A percentile compares a stretch with the other conserved stretches of the same genome.
Evolutionary conservation across 2,113 vertebrate genomes (phyloP).

Genomic region (Gymnorhina tibicen): DNA sequence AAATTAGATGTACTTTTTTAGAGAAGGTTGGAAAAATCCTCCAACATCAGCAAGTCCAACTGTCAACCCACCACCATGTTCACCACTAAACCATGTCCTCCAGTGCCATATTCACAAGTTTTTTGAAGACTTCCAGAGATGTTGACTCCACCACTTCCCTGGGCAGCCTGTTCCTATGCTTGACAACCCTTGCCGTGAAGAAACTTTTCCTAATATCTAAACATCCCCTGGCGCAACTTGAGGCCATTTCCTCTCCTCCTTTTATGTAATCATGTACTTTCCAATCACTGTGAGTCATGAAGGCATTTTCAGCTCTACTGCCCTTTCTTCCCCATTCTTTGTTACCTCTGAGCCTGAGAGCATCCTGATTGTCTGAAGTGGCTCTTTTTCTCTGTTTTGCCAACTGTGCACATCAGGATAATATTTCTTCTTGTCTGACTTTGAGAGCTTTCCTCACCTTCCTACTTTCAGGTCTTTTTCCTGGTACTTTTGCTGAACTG

Average conservation of each 20-base stretch:
- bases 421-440: neutral
- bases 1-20: neutral
- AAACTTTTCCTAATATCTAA: neutral
- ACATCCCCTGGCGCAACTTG: neutral
- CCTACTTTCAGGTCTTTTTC: neutral
- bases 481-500: neutral
- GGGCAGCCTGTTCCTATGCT: neutral
- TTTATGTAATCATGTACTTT: neutral
- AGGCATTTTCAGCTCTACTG: neutral
- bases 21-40: neutral
- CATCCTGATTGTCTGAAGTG: neutral
- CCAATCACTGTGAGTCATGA: neutral
- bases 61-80: neutral
- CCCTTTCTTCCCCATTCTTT: neutral
- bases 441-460: neutral
- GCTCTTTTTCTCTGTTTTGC: neutral
- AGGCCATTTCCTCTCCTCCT: neutral
- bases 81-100: neutral
- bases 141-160: neutral
- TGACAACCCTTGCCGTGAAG: neutral
- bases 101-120: neutral
- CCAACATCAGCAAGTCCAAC: neutral
- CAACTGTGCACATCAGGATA: neutral
- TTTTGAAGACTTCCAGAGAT: neutral
- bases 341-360: neutral